A percentile compares a stretch with the other conserved stretches of the same genome.
phyloP scores from a whole-genome alignment of 1,140 invertebrate genomes.

The Caenorhabditis elegans region DNA sequence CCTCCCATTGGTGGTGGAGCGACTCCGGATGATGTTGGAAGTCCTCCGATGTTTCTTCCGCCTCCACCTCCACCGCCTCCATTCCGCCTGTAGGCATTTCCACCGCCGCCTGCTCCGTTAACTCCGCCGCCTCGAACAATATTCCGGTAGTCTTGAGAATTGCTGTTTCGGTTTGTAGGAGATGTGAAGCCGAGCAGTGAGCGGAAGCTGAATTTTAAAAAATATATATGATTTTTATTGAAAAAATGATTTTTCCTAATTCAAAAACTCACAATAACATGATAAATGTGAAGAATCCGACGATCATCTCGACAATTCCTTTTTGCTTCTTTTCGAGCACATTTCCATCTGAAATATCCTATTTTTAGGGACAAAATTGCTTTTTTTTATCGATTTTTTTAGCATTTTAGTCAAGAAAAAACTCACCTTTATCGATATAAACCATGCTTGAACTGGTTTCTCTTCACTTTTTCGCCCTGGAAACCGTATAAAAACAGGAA shows the following conservation, averaged over 20 bases:
- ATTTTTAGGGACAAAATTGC: not conserved
- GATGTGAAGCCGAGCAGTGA: conserved; percentile 2
- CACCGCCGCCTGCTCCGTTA: not conserved
- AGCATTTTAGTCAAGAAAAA: not conserved
- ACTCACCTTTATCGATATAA: conserved; percentile 15
- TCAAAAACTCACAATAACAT: not conserved
- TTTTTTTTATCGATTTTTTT: not conserved
- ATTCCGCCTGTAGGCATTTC: conserved; percentile 5
- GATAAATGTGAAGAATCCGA: conserved; percentile 11
- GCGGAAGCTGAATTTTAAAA: conserved; percentile 21
- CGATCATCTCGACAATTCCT: not conserved
- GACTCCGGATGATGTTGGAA: not conserved
- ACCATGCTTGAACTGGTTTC: not conserved
- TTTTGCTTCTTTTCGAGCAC: not conserved
- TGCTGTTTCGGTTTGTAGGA: not conserved
- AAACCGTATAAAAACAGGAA: not conserved
- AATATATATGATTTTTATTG: too few relatives aligned
- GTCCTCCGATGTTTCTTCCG: not conserved
- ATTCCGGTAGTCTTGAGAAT: not conserved
- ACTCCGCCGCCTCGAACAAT: conserved; percentile 13
- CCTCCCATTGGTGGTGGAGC: conserved; percentile 35
- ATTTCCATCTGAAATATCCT: not conserved
- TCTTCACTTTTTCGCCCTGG: not conserved
- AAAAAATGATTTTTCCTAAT: too few relatives aligned
- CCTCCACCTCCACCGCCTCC: not conserved